Evolutionary conservation across 2,888 invertebrate genomes (phyloP).

Genomic region (Phlogophora meticulosa): DNA sequence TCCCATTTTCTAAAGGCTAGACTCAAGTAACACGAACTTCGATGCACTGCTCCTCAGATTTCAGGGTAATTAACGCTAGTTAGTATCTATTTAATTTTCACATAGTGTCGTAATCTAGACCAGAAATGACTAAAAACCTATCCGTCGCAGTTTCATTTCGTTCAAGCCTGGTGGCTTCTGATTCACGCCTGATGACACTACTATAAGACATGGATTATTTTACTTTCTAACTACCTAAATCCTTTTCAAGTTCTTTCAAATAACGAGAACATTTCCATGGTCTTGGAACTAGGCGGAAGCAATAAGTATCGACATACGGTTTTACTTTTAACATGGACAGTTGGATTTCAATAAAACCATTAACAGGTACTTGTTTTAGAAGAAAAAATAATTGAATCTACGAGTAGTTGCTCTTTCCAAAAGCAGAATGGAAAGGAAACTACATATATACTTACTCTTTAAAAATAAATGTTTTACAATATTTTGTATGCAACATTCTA

Average conservation of each 20-base stretch:
- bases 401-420: too few species aligned
- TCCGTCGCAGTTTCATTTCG: background rate
- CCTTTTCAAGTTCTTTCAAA: background rate
- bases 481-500: too few species aligned
- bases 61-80: background rate
- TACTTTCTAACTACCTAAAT: background rate
- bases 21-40: background rate
- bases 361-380: too few species aligned
- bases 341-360: too few species aligned
- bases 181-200: background rate
- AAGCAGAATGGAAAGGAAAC: too few species aligned
- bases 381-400: too few species aligned
- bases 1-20: background rate
- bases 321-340: too few species aligned
- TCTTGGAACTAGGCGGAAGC: background rate
- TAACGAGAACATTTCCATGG: too few species aligned
- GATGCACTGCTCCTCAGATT: background rate
- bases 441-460: too few species aligned
- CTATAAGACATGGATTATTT: background rate
- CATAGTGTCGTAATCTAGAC: background rate
- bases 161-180: background rate
- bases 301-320: too few species aligned
- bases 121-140: background rate
- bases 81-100: background rate
- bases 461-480: too few species aligned